Evolutionary conservation across 2,113 vertebrate species (phyloP).

Genomic region (Hyla sarda): DNA sequence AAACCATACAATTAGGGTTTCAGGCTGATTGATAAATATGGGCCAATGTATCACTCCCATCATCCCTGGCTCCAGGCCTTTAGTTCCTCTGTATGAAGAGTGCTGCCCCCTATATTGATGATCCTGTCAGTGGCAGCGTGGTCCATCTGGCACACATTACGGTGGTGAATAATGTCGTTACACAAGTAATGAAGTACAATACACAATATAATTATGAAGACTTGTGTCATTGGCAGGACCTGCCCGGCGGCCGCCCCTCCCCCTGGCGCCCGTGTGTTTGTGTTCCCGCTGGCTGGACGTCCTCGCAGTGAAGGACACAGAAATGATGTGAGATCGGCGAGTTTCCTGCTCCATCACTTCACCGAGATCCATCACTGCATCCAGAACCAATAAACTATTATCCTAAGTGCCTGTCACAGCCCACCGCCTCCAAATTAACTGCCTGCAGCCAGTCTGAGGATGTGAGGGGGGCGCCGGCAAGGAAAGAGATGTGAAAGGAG

Average conservation of each 20-base stretch:
- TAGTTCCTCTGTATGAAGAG: background rate
- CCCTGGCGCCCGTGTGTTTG: background rate
- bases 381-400: slow-evolving; percentile 91
- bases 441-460: slow-evolving; percentile 78
- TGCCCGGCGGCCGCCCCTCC: slow-evolving; percentile 18
- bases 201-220: slow-evolving; percentile 1
- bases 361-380: slow-evolving; percentile 72
- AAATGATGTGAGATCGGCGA: slow-evolving; percentile 66
- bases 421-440: slow-evolving; percentile 85
- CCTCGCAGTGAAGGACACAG: slow-evolving; percentile 63
- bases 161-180: background rate
- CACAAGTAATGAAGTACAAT: background rate
- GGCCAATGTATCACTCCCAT: no score
- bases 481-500: background rate
- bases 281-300: slow-evolving; percentile 50
- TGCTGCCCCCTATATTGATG: background rate
- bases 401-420: slow-evolving; percentile 86
- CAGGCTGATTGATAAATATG: no score
- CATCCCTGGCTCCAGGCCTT: no score
- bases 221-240: background rate
- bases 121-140: background rate
- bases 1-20: no score
- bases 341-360: slow-evolving; percentile 64
- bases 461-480: slow-evolving; percentile 44
- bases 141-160: background rate